Evolutionary conservation across 2,797 vertebrate genomes (phyloP), one percentile per base, ranked within the genome.

Genomic region (Sebastes taczanowskii): DNA sequence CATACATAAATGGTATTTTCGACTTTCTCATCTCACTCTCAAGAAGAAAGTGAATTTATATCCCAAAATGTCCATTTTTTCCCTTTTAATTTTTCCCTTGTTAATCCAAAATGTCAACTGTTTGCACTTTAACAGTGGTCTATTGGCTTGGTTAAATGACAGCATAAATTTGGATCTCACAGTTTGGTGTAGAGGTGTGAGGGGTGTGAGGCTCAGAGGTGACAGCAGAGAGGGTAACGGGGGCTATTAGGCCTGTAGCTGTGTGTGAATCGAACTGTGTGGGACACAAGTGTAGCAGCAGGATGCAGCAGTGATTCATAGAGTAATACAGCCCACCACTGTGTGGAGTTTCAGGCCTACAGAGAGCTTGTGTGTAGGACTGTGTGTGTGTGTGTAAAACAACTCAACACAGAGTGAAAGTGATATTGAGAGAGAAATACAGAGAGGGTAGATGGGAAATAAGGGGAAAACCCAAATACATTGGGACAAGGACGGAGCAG

Each of bases 221-320:
- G 83, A 74, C 46, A 3, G 22, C 32, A 62, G 55, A 82, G 77
- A 83, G 83, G 82, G 64, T 80, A 77, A 72, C 4, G 5, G 75
- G 66, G 79, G 76, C 72, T 82, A 63, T 78, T 74, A 65, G 77
- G 60, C 66, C 68, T 56, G 60, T 62, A 77, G 81, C 83, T 85
- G 63, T 71, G 71, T 82, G 84, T 88, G 79, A 82, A 77, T 82
- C 20, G 1, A 73, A 84, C 64, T 86, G 86, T 86, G 90, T 86
- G 87, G 86, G 88, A 88, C 80, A 89, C 35, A 55, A 88, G 81
- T 71, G 78, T 30, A 84, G 73, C 80, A 85, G 80, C 77, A 84
- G 84, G 72, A 84, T 71, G 71, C 69, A 71, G 70, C 81, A 64
- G 73, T 94, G 89, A 92, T 90, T 92, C 91, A 92, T 65, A 72